These are phyloP conservation scores for Girardia tigrina DNA, from an alignment of 2,888 invertebrate species.

Conservation along the genomic window DNA sequence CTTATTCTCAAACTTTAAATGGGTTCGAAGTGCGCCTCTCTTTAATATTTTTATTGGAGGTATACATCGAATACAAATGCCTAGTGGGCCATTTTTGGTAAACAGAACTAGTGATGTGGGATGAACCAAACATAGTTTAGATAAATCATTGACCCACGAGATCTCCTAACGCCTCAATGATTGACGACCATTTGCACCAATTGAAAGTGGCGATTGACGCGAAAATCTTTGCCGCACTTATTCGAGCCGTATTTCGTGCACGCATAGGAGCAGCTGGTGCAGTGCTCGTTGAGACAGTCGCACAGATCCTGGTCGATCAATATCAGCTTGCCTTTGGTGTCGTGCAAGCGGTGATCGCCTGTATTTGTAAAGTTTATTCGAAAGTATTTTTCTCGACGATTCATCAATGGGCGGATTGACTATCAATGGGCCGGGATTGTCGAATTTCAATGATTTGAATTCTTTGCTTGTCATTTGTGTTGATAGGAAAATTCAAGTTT, in stretches of 20 bases:
- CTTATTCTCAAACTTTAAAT: too few relatives aligned
- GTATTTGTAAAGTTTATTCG: not conserved
- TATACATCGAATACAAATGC: too few relatives aligned
- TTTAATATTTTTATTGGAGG: too few relatives aligned
- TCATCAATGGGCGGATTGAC: not conserved
- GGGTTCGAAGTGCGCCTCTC: too few relatives aligned
- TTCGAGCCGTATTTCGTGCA: slow-evolving; percentile 51
- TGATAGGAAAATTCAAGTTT: too few relatives aligned
- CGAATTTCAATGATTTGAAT: not conserved
- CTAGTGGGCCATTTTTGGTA: too few relatives aligned
- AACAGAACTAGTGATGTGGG: too few relatives aligned
- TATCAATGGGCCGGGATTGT: not conserved
- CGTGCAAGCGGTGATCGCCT: slow-evolving; percentile 39
- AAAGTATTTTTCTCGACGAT: not conserved
- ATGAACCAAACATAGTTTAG: too few relatives aligned
- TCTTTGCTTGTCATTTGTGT: not conserved
- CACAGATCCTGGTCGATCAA: slow-evolving; percentile 61
- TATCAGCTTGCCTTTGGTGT: slow-evolving; percentile 43
- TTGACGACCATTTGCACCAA: not conserved
- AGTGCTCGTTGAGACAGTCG: slow-evolving; percentile 66
- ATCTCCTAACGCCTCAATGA: too few relatives aligned
- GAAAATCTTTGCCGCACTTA: slow-evolving; percentile 48
- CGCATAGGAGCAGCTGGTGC: slow-evolving; percentile 68
- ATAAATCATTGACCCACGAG: too few relatives aligned
- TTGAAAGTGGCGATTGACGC: slow-evolving; percentile 37